Conservation (phyloP, 2,797 vertebrate species). For the Champsocephalus gunnari region DNA sequence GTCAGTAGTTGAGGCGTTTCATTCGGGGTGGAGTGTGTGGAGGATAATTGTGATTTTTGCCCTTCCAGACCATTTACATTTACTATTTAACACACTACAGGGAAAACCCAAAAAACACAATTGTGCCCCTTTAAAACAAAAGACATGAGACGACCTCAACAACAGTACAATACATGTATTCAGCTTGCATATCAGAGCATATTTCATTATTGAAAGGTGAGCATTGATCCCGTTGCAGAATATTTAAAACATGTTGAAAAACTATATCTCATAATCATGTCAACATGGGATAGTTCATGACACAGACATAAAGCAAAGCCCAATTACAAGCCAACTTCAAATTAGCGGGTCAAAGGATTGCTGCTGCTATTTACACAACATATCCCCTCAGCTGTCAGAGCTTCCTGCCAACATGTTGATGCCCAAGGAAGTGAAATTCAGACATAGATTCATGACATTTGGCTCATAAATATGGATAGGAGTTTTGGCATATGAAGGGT, state of each 20-base stretch:
- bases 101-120: background rate
- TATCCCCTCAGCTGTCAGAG: constrained; percentile 56
- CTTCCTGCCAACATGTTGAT: constrained; percentile 66
- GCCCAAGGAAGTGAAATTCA: constrained; percentile 49
- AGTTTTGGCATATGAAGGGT: constrained; percentile 42
- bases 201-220: constrained; percentile 15
- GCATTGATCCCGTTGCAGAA: background rate
- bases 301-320: no score
- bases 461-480: constrained; percentile 52
- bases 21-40: no score
- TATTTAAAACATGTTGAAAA: background rate
- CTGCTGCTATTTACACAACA: constrained; percentile 67
- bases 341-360: constrained; percentile 76
- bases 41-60: no score
- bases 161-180: constrained; percentile 11
- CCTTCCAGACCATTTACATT: no score
- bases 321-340: constrained; percentile 71
- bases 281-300: no score
- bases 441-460: constrained; percentile 57
- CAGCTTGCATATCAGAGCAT: background rate
- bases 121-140: background rate
- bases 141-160: background rate
- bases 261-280: background rate
- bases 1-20: no score
- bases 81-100: background rate